Base-by-base conservation (phyloP, 2,113 vertebrate species). In the Lipophrys pholis region DNA sequence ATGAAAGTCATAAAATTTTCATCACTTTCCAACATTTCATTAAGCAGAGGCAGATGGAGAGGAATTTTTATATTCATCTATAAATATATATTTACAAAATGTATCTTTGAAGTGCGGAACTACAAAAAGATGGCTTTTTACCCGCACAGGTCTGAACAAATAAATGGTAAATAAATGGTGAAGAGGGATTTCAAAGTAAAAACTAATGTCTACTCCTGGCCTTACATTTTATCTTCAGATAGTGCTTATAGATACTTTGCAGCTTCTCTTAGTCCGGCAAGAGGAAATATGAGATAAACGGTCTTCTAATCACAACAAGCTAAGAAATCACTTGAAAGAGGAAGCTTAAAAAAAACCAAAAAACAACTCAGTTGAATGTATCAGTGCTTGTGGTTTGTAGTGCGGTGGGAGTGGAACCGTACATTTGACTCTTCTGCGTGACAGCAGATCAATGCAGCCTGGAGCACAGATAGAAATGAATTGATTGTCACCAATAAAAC, bases 401-500 rank as follows among this genome's bases (percentile, higher is more conserved):
- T 48, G 73, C 7, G 38, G 76, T 76, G 76, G 82, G 80, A 84
- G 77, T 74, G 77, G 75, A 89, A 81, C 51, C 76, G 75, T 79
- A 77, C 78, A 85, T 90, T 85, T 90, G 85, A 92, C 86, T 90
- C 78, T 67, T 73, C 79, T 68, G 76, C 48, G 73, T 90, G 92
- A 90, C 90, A 91, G 90, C 79, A 70, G 91, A 94, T 94, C 93
- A 89, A 94, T 94, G 90, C 81, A 57, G 77, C 84, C 81, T n/a
- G 71, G 61, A 84, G 87, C 76, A 48, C 64, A 86, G 88, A 84
- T 78, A 83, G 87, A 93, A 92, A 93, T 90, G 70, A 93, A 94
- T 94, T 91, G 93, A 94, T 94, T 93, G 91, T 91, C 81, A 84
- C 90, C 88, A 92, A 93, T 94, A 93, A 94, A 93, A 93, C 87